phyloP scores from a whole-genome alignment of 37 sponge, comb jelly and placozoan genomes.

The Halichondria panicea region DNA sequence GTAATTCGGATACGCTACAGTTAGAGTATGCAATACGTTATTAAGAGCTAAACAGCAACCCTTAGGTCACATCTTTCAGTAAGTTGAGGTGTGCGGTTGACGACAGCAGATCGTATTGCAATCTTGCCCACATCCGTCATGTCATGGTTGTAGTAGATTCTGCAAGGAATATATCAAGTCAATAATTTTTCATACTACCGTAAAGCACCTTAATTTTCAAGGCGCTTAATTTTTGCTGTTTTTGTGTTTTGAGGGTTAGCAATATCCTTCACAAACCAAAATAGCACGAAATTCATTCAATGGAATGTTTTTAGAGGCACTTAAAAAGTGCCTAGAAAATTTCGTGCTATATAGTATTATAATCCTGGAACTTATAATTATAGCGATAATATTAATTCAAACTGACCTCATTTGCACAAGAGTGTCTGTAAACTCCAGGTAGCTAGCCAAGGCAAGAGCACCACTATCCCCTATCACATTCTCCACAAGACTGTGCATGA shows the following conservation, averaged over 20 bases:
- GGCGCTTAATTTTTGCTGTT: too few species aligned
- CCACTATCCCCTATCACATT: conserved; percentile 35
- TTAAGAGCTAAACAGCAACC: conserved; percentile 5
- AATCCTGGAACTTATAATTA: neutral
- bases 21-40: too few species aligned
- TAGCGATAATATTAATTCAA: neutral
- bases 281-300: too few species aligned
- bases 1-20: too few species aligned
- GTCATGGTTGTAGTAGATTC: conserved; percentile 30
- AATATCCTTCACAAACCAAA: too few species aligned
- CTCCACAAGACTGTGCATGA: conserved; percentile 14
- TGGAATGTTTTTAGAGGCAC: too few species aligned
- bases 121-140: conserved; percentile 25
- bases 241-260: too few species aligned
- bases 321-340: too few species aligned
- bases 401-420: conserved; percentile 6
- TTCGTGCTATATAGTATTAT: too few species aligned
- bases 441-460: conserved; percentile 16
- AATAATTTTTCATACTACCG: too few species aligned
- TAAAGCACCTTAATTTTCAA: too few species aligned
- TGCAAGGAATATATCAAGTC: too few species aligned
- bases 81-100: conserved; percentile 3
- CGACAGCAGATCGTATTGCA: conserved; percentile 20
- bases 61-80: neutral
- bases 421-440: conserved; percentile 12